These are phyloP conservation scores for Drosophila fuyamai DNA, from an alignment of 1,140 invertebrate genomes.

Conservation along the genomic window DNA sequence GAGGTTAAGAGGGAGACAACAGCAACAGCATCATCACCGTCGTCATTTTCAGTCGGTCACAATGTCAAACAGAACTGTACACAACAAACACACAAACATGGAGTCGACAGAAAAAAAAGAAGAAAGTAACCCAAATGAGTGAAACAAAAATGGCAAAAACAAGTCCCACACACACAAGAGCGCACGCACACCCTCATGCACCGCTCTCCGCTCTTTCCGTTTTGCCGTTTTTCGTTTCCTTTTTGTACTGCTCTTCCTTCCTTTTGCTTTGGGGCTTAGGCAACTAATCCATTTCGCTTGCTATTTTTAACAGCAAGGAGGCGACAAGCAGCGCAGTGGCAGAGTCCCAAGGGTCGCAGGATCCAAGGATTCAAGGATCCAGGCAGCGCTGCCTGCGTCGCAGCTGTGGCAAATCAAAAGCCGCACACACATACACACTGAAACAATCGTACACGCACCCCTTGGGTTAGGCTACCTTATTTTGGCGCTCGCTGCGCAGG, in stretches of 20 bases:
- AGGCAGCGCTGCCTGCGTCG: slow-evolving; percentile 22
- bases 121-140: slow-evolving; percentile 25
- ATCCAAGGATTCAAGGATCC: slow-evolving; percentile 38
- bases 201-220: slow-evolving; percentile 30
- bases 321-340: slow-evolving; percentile 38
- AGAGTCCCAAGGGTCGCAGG: slow-evolving; percentile 12
- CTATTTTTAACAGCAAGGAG: slow-evolving; percentile 76
- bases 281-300: slow-evolving; percentile 76
- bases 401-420: slow-evolving; percentile 68
- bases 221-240: slow-evolving; percentile 46
- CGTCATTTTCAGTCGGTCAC: slow-evolving; percentile 59
- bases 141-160: slow-evolving; percentile 50
- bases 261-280: slow-evolving; percentile 39
- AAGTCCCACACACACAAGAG: slow-evolving; percentile 16
- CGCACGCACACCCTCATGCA: slow-evolving; percentile 7
- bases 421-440: slow-evolving; percentile 40
- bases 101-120: slow-evolving; percentile 4
- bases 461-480: slow-evolving; percentile 51
- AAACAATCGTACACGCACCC: slow-evolving; percentile 28
- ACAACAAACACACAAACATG: slow-evolving; percentile 40
- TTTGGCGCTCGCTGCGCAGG: slow-evolving; percentile 58
- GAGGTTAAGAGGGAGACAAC: slow-evolving; percentile 3
- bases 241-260: slow-evolving; percentile 29
- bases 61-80: slow-evolving; percentile 74
- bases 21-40: slow-evolving; percentile 27